A percentile compares a stretch with the other conserved stretches of the same genome.
phyloP scores from a whole-genome alignment of 1,140 invertebrate genomes.

The Drosophila aff. region DNA sequence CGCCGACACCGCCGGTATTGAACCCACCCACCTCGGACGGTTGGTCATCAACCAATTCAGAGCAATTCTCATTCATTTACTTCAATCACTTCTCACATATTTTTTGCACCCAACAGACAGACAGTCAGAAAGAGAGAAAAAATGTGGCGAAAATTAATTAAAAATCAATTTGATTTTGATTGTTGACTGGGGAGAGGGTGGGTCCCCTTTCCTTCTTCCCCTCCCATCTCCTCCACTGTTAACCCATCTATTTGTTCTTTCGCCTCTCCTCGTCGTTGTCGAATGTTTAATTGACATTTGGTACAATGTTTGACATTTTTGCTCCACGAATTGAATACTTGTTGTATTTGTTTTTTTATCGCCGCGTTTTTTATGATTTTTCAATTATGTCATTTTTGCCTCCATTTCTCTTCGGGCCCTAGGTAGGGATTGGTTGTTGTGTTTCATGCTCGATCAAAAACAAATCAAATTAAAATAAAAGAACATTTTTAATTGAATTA shows the following conservation, averaged over 20 bases:
- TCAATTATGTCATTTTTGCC: slow-evolving; percentile 58
- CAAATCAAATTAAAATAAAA: slow-evolving; percentile 50
- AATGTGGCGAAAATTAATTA: slow-evolving; percentile 83
- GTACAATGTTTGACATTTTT: slow-evolving; percentile 66
- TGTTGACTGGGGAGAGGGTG: slow-evolving; percentile 44
- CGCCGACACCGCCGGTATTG: neutral
- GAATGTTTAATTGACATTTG: slow-evolving; percentile 77
- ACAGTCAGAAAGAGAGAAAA: slow-evolving; percentile 46
- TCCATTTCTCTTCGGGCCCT: slow-evolving; percentile 4
- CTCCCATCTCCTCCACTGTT: neutral
- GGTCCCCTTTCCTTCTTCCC: neutral
- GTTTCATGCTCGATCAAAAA: slow-evolving; percentile 16
- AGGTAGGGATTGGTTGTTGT: neutral
- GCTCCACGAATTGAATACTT: slow-evolving; percentile 42
- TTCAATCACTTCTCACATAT: slow-evolving; percentile 61
- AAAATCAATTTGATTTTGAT: slow-evolving; percentile 84
- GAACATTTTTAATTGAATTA: slow-evolving; percentile 73
- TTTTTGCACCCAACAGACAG: slow-evolving; percentile 24
- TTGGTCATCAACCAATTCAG: slow-evolving; percentile 57
- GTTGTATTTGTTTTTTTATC: slow-evolving; percentile 27
- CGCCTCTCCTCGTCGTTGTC: slow-evolving; percentile 36
- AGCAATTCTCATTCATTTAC: slow-evolving; percentile 62
- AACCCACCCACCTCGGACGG: slow-evolving; percentile 23
- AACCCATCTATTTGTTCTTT: slow-evolving; percentile 37
- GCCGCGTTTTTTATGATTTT: slow-evolving; percentile 49